A percentile compares a stretch with the other conserved stretches of the same genome.
phyloP scores from a whole-genome alignment of 2,797 vertebrate species.

The Peromyscus melanophrys region DNA sequence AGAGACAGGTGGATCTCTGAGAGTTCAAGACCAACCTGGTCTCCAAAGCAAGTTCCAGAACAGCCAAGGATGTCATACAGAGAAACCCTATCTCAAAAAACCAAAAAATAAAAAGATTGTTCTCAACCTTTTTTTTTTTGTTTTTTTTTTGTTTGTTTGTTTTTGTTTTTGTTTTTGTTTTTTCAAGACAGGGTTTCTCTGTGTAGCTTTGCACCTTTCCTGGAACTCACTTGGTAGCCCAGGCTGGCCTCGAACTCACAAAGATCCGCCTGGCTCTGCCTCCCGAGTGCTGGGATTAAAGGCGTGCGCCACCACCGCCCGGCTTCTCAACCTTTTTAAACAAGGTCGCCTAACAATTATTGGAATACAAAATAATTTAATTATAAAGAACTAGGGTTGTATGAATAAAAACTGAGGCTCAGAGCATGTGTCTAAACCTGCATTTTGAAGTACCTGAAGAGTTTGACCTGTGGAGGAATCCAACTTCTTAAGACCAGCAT shows the following conservation, averaged over 20 bases:
- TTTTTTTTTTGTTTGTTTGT: too few species aligned
- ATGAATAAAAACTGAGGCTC: constrained; percentile 9
- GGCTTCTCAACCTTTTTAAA: constrained; percentile 83
- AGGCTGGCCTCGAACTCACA: too few species aligned
- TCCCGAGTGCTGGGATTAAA: too few species aligned
- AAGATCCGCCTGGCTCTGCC: too few species aligned
- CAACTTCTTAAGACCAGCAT: not conserved
- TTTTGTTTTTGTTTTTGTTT: too few species aligned
- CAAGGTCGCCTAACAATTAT: constrained; percentile 75
- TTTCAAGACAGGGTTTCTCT: too few species aligned
- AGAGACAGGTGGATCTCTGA: not conserved
- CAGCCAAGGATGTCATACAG: not conserved
- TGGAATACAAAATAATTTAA: constrained; percentile 67
- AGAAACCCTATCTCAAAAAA: not conserved
- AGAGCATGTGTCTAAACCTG: not conserved
- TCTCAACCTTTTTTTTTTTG: constrained; percentile 84
- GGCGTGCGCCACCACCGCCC: too few species aligned
- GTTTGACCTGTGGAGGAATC: not conserved
- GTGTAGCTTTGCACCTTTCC: too few species aligned
- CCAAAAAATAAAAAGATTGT: constrained; percentile 64
- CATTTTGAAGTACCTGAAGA: constrained; percentile 11
- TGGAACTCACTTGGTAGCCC: too few species aligned
- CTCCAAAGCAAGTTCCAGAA: not conserved
- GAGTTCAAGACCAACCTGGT: not conserved
- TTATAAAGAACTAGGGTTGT: constrained; percentile 9